phyloP scores from a whole-genome alignment of 64 coral and sea anemone genomes.

The Montipora efflorescens region DNA sequence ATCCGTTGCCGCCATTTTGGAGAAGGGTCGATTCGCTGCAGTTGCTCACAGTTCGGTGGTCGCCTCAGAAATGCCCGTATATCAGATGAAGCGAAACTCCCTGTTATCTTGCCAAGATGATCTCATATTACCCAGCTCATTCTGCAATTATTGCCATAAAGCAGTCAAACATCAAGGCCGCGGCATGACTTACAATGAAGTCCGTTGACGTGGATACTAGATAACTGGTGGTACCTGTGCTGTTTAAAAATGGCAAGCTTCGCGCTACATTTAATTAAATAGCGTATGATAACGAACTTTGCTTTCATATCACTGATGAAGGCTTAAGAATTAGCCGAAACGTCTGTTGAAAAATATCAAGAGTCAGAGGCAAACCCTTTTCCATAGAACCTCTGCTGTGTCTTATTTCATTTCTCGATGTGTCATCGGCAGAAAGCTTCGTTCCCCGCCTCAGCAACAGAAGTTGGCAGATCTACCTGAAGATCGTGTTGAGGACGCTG shows the following conservation, averaged over 20 bases:
- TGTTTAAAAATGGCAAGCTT: no score
- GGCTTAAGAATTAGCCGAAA: no score
- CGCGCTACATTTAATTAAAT: no score
- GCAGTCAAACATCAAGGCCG: constrained; percentile 34
- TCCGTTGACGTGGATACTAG: not conserved
- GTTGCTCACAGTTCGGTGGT: no score
- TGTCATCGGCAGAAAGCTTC: constrained; percentile 36
- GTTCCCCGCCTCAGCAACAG: constrained; percentile 19
- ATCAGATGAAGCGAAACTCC: not conserved
- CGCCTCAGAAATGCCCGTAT: not conserved
- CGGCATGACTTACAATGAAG: not conserved
- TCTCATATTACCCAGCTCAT: not conserved
- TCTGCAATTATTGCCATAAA: not conserved
- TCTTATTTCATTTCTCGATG: not conserved
- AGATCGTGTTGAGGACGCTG: constrained; percentile 16
- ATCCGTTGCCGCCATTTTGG: no score
- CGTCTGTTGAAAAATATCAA: no score
- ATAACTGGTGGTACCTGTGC: not conserved
- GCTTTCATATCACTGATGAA: no score
- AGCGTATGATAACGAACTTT: no score
- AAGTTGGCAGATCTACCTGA: constrained; percentile 56
- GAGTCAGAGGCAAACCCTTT: no score
- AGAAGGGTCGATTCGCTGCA: no score
- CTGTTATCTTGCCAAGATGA: constrained; percentile 29
- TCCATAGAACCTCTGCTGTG: not conserved